Conservation (phyloP, 2,888 invertebrate species). For the Unio pictorum region DNA sequence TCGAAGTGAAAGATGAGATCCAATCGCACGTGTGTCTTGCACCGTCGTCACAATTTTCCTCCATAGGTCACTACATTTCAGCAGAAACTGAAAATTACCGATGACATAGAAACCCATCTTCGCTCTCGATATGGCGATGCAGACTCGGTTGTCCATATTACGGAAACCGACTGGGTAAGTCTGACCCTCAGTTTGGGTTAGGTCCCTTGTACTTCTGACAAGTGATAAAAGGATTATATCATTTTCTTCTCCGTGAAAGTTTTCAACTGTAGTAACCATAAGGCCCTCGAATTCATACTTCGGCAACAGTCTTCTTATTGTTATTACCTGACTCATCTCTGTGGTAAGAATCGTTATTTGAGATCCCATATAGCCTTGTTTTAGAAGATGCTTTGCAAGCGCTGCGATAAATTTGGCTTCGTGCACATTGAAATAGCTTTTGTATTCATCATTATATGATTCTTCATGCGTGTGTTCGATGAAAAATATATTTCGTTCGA, state of each 20-base stretch:
- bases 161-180: slow-evolving; percentile 63
- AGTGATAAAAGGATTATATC: slow-evolving; percentile 69
- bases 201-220: slow-evolving; percentile 61
- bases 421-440: slow-evolving; percentile 33
- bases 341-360: slow-evolving; percentile 67
- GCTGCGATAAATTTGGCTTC: slow-evolving; percentile 33
- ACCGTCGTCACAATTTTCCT: slow-evolving; percentile 30
- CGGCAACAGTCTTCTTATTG: slow-evolving; percentile 46
- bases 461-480: slow-evolving; percentile 29
- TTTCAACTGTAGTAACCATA: slow-evolving; percentile 61
- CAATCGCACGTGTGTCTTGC: slow-evolving; percentile 15
- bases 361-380: slow-evolving; percentile 58
- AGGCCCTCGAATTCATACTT: slow-evolving; percentile 44
- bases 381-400: slow-evolving; percentile 58
- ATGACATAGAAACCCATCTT: slow-evolving; percentile 66
- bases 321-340: slow-evolving; percentile 64
- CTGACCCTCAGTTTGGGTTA: not conserved
- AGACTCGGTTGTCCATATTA: slow-evolving; percentile 62
- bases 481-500: slow-evolving; percentile 61
- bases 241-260: slow-evolving; percentile 70
- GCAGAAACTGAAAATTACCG: slow-evolving; percentile 59
- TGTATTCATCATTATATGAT: slow-evolving; percentile 16
- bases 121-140: slow-evolving; percentile 69
- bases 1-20: slow-evolving; percentile 29
- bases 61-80: slow-evolving; percentile 37